phyloP scores from a whole-genome alignment of 2,113 vertebrate species.

The Gallinago undulata region DNA sequence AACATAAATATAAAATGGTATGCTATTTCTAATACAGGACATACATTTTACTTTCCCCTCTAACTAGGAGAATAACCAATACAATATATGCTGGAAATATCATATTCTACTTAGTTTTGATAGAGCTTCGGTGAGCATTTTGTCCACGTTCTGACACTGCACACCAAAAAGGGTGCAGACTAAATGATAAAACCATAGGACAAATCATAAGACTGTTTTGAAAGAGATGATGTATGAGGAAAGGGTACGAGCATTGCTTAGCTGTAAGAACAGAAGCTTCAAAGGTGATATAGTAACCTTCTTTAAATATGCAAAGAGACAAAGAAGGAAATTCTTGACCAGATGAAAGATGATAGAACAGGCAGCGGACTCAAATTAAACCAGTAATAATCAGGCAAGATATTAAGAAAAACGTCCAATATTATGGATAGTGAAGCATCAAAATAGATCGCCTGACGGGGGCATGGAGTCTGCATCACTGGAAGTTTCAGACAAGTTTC shows the following conservation, averaged over 20 bases:
- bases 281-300: neutral
- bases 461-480: neutral
- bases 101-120: neutral
- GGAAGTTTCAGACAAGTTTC: neutral
- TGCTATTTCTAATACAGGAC: neutral
- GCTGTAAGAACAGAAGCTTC: neutral
- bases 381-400: neutral
- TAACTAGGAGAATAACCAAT: neutral
- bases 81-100: neutral
- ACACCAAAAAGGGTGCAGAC: neutral
- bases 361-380: neutral
- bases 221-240: neutral
- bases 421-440: neutral
- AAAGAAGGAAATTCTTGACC: neutral
- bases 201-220: neutral
- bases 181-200: neutral
- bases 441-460: neutral
- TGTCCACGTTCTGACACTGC: neutral
- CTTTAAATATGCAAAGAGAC: neutral
- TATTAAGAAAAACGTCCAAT: neutral
- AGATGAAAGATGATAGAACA: neutral
- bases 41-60: neutral
- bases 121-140: neutral
- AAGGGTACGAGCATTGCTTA: neutral
- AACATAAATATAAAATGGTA: neutral